Evolutionary conservation across 2,113 vertebrate species (phyloP).

Genomic region (Naja naja): DNA sequence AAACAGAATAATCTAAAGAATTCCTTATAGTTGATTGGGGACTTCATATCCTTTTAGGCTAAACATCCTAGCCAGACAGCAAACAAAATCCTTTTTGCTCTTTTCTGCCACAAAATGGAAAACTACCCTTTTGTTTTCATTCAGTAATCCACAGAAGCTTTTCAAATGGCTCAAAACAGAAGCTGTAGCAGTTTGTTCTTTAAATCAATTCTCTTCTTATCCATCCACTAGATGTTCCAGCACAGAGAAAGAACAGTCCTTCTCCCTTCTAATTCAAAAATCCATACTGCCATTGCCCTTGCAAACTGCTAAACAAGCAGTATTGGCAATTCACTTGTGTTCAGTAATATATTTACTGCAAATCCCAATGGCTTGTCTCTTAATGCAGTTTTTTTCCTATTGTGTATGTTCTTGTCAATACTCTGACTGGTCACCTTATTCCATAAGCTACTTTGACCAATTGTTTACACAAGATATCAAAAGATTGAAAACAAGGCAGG

Average conservation of each 20-base stretch:
- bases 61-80: slow-evolving; percentile 46
- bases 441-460: slow-evolving; percentile 57
- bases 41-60: slow-evolving; percentile 17
- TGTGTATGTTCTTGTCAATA: slow-evolving; percentile 70
- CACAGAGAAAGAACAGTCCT: slow-evolving; percentile 73
- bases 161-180: slow-evolving; percentile 68
- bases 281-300: slow-evolving; percentile 79
- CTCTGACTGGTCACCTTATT: slow-evolving; percentile 66
- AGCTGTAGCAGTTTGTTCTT: slow-evolving; percentile 66
- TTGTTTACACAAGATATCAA: slow-evolving; percentile 66
- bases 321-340: slow-evolving; percentile 82
- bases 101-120: slow-evolving; percentile 52
- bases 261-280: slow-evolving; percentile 81
- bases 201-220: slow-evolving; percentile 76
- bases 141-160: slow-evolving; percentile 67
- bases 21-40: background rate
- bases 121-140: slow-evolving; percentile 60
- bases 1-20: background rate
- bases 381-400: slow-evolving; percentile 74
- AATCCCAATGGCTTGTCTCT: slow-evolving; percentile 69
- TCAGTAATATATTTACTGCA: slow-evolving; percentile 80
- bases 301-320: slow-evolving; percentile 84
- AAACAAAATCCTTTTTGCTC: slow-evolving; percentile 46
- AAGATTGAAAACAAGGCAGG: slow-evolving; percentile 40
- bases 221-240: slow-evolving; percentile 72